Conservation (phyloP, 2,797 vertebrate species). For the Enteromius thamalakanensis region DNA sequence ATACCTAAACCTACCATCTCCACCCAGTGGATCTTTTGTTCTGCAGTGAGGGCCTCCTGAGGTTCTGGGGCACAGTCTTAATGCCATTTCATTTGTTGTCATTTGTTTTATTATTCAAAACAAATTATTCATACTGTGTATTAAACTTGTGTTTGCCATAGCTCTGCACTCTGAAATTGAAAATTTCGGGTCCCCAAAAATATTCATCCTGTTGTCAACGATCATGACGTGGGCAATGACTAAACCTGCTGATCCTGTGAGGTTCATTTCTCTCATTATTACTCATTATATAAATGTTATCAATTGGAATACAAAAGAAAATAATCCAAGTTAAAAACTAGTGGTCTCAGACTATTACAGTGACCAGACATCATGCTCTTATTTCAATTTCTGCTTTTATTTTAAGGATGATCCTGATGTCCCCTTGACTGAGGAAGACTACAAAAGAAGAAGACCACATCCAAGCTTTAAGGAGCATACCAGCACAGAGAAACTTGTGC, state of each 20-base stretch:
- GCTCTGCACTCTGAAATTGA: conserved; percentile 79
- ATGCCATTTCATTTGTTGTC: background rate
- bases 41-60: background rate
- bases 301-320: background rate
- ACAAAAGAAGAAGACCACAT: conserved; percentile 82
- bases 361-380: background rate
- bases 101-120: background rate
- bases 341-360: background rate
- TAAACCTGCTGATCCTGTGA: conserved; percentile 82
- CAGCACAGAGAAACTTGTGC: conserved; percentile 85
- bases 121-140: background rate
- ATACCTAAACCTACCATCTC: no score
- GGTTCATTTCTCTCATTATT: conserved; percentile 53
- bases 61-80: background rate
- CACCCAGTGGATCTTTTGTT: no score
- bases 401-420: conserved; percentile 79
- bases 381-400: conserved; percentile 32
- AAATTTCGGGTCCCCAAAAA: conserved; percentile 80
- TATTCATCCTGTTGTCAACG: conserved; percentile 91
- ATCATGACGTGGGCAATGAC: conserved; percentile 91
- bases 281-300: background rate
- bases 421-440: conserved; percentile 85
- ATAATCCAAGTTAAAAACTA: background rate
- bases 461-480: conserved; percentile 82
- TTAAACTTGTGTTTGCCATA: conserved; percentile 59